Percentiles rank a stretch among this genome's conserved stretches.
These are phyloP conservation scores for Pecten maximus DNA, from an alignment of 2,888 invertebrate genomes.

Conservation along the genomic window DNA sequence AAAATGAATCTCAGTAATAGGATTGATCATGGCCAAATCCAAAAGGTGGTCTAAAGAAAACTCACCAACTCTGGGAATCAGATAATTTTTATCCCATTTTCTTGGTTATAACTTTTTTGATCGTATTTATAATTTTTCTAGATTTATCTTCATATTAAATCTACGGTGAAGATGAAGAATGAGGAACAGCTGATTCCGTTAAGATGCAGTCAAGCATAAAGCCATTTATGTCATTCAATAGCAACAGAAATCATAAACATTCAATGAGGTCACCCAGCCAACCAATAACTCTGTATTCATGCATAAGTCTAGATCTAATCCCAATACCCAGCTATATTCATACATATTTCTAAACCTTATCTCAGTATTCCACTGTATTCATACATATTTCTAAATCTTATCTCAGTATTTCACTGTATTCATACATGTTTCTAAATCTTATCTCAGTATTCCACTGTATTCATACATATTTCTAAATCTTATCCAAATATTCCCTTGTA, in stretches of 20 bases:
- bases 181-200: neutral
- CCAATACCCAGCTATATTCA: too few species aligned
- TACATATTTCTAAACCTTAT: too few species aligned
- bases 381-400: too few species aligned
- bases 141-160: neutral
- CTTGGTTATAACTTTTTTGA: neutral
- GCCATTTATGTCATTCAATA: neutral
- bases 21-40: neutral
- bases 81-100: neutral
- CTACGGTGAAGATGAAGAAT: neutral
- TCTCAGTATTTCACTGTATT: too few species aligned
- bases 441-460: too few species aligned
- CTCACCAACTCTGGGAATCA: neutral
- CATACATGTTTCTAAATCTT: too few species aligned
- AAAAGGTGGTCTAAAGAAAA: neutral
- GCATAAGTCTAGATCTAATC: too few species aligned
- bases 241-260: conserved; percentile 15
- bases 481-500: too few species aligned
- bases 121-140: neutral
- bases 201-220: conserved; percentile 13
- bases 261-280: neutral
- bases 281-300: neutral
- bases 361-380: too few species aligned
- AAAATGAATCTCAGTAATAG: neutral
- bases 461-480: too few species aligned